These are phyloP conservation scores for Cheilosia vulpina DNA, from an alignment of 2,888 invertebrate species.

Conservation along the genomic window DNA sequence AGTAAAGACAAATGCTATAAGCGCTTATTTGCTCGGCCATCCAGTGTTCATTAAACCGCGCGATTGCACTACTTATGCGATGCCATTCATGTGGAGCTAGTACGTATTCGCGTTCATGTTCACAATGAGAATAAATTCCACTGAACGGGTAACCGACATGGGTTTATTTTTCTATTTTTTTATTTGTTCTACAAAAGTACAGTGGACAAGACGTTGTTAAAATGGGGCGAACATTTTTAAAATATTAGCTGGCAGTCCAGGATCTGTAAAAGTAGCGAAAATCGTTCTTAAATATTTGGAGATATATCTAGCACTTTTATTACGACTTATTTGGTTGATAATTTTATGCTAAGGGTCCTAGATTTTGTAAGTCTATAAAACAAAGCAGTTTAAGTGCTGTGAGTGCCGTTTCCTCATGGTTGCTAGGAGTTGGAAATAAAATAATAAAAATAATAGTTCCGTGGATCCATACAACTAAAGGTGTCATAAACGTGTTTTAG, in stretches of 20 bases:
- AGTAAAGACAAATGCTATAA: neutral
- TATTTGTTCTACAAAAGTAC: neutral
- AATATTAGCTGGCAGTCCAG: fast-evolving
- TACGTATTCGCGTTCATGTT: neutral
- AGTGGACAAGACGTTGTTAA: neutral
- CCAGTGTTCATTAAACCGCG: slow-evolving; percentile 9
- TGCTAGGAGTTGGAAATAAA: no score
- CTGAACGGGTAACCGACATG: neutral
- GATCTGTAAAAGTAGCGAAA: neutral
- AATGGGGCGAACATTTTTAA: neutral
- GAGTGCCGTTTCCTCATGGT: no score
- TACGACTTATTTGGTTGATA: no score
- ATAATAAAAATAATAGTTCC: no score
- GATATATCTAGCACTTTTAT: no score
- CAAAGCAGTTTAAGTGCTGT: no score
- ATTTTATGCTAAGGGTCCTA: no score
- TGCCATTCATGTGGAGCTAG: neutral
- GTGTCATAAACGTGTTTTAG: no score
- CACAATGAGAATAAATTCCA: neutral
- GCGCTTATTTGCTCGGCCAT: neutral
- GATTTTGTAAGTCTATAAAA: no score
- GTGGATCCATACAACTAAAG: no score
- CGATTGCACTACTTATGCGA: slow-evolving; percentile 18
- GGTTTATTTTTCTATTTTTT: neutral
- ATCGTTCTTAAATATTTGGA: no score